phyloP scores from a whole-genome alignment of 2,113 vertebrate species.

The Bungarus multicinctus region DNA sequence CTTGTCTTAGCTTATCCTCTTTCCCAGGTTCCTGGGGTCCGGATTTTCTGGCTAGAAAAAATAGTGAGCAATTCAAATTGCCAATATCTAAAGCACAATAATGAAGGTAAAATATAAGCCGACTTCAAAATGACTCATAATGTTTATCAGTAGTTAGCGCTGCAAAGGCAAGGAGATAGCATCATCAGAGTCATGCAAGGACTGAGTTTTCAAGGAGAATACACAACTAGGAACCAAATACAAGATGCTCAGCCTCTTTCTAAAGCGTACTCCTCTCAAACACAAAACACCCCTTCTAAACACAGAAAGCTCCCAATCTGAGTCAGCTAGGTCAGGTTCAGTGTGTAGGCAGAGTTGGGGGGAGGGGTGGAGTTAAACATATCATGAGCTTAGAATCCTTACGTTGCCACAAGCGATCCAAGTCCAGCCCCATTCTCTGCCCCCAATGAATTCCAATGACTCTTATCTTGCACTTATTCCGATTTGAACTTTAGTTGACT shows the following conservation, averaged over 20 bases:
- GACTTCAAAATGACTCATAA: not conserved
- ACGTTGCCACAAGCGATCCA: not conserved
- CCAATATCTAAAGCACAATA: not conserved
- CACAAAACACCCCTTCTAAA: not conserved
- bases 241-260: not conserved
- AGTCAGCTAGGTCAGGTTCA: not conserved
- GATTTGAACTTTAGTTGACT: not conserved
- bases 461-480: not conserved
- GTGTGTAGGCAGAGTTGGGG: not conserved
- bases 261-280: not conserved
- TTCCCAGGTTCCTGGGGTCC: not conserved
- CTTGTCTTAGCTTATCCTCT: not conserved
- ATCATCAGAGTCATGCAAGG: not conserved
- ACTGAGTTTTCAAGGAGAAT: not conserved
- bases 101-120: not conserved
- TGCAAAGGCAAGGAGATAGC: not conserved
- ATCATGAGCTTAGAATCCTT: not conserved
- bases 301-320: not conserved
- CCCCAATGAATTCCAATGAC: not conserved
- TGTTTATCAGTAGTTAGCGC: not conserved
- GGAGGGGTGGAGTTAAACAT: not conserved
- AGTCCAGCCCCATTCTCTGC: not conserved
- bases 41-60: not conserved
- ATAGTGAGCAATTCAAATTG: not conserved
- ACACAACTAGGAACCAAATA: not conserved